Conservation (phyloP, 2,888 invertebrate genomes). For the Drosophila ustulata region DNA sequence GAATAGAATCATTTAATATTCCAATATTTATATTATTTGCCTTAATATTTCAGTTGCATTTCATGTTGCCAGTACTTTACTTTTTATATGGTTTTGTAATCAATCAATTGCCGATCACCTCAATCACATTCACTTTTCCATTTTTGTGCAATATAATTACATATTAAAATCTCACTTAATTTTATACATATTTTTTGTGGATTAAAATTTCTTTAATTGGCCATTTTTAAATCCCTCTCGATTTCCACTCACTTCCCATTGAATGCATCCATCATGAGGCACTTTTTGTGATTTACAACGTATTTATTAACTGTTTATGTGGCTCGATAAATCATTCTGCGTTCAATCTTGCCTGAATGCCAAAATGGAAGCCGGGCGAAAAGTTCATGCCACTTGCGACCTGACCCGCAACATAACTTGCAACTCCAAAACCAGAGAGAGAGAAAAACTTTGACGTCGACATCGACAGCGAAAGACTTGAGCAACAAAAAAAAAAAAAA, state of each 20-base stretch:
- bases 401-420: constrained; percentile 16
- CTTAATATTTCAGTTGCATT: no score
- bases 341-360: constrained; percentile 53
- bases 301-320: constrained; percentile 68
- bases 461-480: constrained; percentile 32
- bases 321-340: constrained; percentile 56
- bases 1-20: no score
- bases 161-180: neutral
- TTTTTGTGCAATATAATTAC: neutral
- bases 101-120: neutral
- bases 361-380: constrained; percentile 45
- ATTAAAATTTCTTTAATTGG: constrained; percentile 1
- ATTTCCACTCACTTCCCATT: constrained; percentile 10
- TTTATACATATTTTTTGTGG: neutral
- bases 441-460: neutral
- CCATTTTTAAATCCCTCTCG: neutral
- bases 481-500: constrained; percentile 35
- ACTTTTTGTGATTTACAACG: constrained; percentile 44
- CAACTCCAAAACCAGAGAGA: neutral
- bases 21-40: no score
- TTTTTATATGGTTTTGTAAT: neutral
- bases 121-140: neutral
- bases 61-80: neutral
- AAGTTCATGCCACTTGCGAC: constrained; percentile 57
- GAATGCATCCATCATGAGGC: constrained; percentile 26